Base-by-base conservation (phyloP, 2,888 invertebrate species). In the Lasioglossum figueresi region DNA sequence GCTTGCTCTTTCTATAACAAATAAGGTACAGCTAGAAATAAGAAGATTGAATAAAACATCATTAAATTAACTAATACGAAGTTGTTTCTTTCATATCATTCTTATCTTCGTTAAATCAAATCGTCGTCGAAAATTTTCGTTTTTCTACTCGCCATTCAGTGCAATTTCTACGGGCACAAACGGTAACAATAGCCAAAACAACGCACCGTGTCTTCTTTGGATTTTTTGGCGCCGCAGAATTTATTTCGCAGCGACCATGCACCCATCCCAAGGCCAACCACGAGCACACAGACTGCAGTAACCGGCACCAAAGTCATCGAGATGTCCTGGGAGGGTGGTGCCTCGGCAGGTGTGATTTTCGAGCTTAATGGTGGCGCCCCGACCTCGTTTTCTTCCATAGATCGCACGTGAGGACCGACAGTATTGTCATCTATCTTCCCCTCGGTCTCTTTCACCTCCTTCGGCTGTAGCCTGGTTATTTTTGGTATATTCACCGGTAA, bases 161-260 rank as follows among this genome's bases (percentile, higher is more conserved):
- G 10, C 23, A 19, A 31, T 19, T 34, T 23, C 19, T 66, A 27
- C 14, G 14, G 14, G 27, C 4, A 5, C 31, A 6, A 63, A 31
- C 16, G 31, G 1, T n/a, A 16, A 31, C n/a, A 6, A 16, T 31
- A 6, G 27, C 3, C 34, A 34, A 10, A 23, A 23, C 48, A 16
- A 95, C 95, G 96, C 92, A 97, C 97, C 96, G 97, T 97, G 92
- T 98, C 97, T 90, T 97, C 97, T 93, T 97, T 97, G 48, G 96
- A 96, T 66, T 97, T 97, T 92, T 97, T 96, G 70, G 96, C 96
- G 63, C 95, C 94, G 91, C 96, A 97, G 84, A 97, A 96, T 92
- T 97, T 97, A 93, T 96, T 97, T 90, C 97, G 96, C 89, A 97
- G 97, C 80, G 97, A 96, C 91, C 97, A 96, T 27, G 97, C 96